Conservation (phyloP, 2,888 invertebrate species). For the Apotomis capreana region DNA sequence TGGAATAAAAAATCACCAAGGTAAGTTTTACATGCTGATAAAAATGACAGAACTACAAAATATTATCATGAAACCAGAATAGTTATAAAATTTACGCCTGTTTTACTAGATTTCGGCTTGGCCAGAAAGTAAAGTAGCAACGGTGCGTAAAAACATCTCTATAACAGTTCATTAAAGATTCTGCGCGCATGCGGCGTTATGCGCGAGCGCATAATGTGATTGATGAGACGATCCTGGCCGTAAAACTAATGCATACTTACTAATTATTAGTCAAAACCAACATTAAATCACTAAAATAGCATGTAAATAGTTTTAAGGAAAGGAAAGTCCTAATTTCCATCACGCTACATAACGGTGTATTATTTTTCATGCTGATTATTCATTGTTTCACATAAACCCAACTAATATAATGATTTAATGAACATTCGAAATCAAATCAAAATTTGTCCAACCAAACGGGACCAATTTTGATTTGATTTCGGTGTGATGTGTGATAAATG, state of each 20-base stretch:
- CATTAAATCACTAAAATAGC: not conserved
- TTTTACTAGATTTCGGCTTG: too few species aligned
- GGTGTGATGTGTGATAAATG: too few species aligned
- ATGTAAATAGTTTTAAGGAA: not conserved
- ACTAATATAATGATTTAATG: too few species aligned
- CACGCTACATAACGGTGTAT: not conserved
- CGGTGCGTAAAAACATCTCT: conserved; percentile 14
- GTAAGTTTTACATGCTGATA: too few species aligned
- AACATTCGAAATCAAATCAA: too few species aligned
- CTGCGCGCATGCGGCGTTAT: conserved; percentile 10
- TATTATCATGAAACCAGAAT: too few species aligned
- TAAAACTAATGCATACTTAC: not conserved
- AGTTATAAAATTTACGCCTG: too few species aligned
- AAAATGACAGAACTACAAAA: too few species aligned
- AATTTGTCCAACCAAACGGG: too few species aligned
- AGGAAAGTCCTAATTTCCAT: not conserved
- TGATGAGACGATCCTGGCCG: conserved; percentile 8
- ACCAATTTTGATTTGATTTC: too few species aligned
- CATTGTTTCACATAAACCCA: not conserved
- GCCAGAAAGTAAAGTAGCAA: not conserved
- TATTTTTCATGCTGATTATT: not conserved
- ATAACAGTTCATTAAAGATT: conserved; percentile 11
- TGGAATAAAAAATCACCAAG: too few species aligned
- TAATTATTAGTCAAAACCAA: not conserved
- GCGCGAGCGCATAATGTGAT: conserved; percentile 11